Conservation (phyloP, 2,113 vertebrate genomes). For the Myiopsitta monachus region DNA sequence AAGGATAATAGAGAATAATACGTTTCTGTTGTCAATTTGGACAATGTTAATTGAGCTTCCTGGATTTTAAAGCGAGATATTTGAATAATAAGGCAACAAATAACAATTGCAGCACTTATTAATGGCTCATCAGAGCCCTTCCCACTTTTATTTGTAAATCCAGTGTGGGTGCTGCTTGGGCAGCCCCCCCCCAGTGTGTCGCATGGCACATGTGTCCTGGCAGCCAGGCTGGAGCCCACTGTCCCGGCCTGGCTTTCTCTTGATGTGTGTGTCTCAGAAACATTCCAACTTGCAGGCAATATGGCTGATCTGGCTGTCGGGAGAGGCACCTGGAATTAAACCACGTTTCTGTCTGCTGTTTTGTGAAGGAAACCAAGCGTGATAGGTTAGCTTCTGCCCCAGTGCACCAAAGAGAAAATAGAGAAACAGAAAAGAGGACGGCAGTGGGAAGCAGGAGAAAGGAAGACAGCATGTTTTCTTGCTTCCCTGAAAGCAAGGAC, state of each 20-base stretch:
- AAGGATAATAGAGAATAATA: background rate
- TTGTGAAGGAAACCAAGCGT: background rate
- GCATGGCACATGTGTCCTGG: fast-evolving
- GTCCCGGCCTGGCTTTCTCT: background rate
- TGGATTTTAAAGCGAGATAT: background rate
- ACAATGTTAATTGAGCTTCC: background rate
- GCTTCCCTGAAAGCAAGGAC: background rate
- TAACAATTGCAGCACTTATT: background rate
- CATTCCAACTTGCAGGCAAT: fast-evolving
- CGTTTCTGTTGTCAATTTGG: background rate
- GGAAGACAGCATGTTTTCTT: background rate
- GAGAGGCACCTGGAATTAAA: background rate
- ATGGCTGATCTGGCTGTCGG: background rate
- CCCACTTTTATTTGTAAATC: background rate
- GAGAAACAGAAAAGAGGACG: fast-evolving
- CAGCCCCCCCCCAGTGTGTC: fast-evolving
- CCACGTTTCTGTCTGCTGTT: background rate
- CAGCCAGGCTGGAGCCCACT: background rate
- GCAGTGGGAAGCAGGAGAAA: background rate
- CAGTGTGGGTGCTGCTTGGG: background rate
- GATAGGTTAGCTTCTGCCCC: background rate
- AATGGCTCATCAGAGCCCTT: background rate
- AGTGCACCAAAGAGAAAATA: background rate
- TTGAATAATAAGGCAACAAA: background rate
- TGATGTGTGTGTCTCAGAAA: background rate